These are phyloP conservation scores for Platygyra sinensis DNA, from an alignment of 64 coral and sea anemone genomes.

Conservation along the genomic window DNA sequence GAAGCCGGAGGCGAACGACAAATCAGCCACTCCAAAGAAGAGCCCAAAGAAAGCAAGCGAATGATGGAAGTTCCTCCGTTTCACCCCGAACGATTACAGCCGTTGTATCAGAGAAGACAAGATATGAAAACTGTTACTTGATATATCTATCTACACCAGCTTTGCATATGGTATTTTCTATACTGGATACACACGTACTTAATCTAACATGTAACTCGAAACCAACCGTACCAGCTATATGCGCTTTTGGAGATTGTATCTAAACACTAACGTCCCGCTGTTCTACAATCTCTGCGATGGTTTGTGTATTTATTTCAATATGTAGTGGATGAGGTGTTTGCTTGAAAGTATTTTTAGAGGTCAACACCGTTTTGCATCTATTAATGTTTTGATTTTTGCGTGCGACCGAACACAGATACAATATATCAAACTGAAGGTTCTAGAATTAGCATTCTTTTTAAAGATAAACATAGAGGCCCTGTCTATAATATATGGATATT, in stretches of 20 bases:
- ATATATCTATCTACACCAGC: slow-evolving; percentile 24
- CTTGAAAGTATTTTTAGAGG: too few species aligned
- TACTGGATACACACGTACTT: not conserved
- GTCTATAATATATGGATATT: not conserved
- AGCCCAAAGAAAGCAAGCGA: slow-evolving; percentile 17
- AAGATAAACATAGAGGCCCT: not conserved
- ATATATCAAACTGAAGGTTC: not conserved
- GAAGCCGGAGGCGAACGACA: not conserved
- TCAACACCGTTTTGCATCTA: not conserved
- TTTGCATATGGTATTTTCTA: not conserved
- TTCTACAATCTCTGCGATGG: too few species aligned
- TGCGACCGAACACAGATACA: not conserved
- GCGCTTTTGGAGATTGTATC: too few species aligned
- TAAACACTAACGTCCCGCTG: too few species aligned
- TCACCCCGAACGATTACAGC: not conserved
- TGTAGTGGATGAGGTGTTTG: too few species aligned
- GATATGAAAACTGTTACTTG: not conserved
- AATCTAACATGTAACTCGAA: not conserved
- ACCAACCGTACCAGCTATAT: not conserved
- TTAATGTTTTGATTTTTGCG: not conserved
- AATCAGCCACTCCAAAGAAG: slow-evolving; percentile 1
- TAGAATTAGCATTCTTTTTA: too few species aligned
- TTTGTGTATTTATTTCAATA: too few species aligned
- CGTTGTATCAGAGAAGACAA: not conserved
- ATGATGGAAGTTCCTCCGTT: not conserved